Evolutionary conservation across 2,797 vertebrate genomes (phyloP).

Genomic region (Balearica regulorum): DNA sequence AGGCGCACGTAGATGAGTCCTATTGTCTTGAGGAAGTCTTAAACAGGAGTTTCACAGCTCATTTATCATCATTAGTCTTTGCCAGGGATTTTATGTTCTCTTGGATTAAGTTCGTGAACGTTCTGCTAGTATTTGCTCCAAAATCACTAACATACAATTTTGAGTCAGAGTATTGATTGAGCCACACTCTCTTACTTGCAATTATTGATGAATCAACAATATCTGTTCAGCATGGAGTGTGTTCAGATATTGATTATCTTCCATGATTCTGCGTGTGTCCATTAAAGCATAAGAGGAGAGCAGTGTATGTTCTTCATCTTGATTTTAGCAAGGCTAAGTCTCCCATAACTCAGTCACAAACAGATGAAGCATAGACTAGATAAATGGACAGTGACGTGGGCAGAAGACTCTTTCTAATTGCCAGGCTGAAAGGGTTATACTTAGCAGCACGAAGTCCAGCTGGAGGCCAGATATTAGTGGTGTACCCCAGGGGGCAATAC

Average conservation of each 20-base stretch:
- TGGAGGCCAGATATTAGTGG: background rate
- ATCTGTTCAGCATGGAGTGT: background rate
- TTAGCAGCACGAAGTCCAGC: background rate
- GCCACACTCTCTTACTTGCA: background rate
- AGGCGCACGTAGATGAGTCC: background rate
- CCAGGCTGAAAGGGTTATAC: background rate
- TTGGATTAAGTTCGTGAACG: background rate
- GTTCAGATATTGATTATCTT: background rate
- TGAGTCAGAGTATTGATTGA: background rate
- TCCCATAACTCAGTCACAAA: background rate
- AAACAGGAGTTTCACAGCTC: background rate
- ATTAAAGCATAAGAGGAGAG: background rate
- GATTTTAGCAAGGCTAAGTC: background rate
- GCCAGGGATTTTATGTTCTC: background rate
- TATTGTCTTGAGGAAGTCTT: background rate
- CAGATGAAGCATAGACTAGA: background rate
- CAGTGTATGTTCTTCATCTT: no score
- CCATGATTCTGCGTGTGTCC: background rate
- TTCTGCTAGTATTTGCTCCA: background rate
- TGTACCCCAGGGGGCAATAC: rapidly evolving
- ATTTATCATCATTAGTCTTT: background rate
- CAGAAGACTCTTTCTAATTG: background rate
- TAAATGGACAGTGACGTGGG: background rate
- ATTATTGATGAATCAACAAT: background rate
- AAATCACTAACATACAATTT: background rate